Evolutionary conservation across 2,113 vertebrate genomes (phyloP), one percentile per base, ranked within the genome.

Genomic region (Panthera uncia): DNA sequence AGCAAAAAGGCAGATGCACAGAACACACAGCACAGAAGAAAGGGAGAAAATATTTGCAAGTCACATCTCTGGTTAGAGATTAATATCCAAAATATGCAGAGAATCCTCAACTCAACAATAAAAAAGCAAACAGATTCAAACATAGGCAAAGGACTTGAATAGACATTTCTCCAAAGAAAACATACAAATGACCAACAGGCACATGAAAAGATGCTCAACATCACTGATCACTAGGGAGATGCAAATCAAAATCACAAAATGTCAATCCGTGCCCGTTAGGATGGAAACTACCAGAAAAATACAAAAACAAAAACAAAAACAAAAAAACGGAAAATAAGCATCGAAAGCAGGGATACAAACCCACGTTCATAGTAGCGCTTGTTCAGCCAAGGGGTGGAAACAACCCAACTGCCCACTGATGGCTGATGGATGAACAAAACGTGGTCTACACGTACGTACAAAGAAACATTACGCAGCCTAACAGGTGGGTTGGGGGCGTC

Each of bases 161-260:
- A 89, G 71, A 41, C 29, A 71, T 86, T 85, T 89, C 45, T 83
- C 69, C 25, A 38, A 66, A 86, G 41, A 50, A 92, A 81, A 81
- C 3, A 69, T 2, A 27, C 57, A 38, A 38, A 23, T 19, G n/a
- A 31, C 48, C 29, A 23, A n/a, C 36, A 15, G 16, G 4, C 7
- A 25, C 33, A 4, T 15, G 36, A 57, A 57, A 36, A 68, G 61
- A 73, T 0, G 6, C 8, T n/a, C 69, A n/a, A 1, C 5, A 7
- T 27, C 33, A 68, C 50, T 50, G 2, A 66, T 27, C 23, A 15
- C 50, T 63, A 80, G 38, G 66, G 41, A 89, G 76, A 73, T 7
- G 5, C 50, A 41, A 50, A n/a, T 55, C n/a, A 15, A 38, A 89
- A 38, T 18, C 38, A 29, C 21, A 21, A 81, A 14, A 31, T 6